Base-by-base conservation (phyloP, 2,113 vertebrate species). In the Ploceus nigricollis region DNA sequence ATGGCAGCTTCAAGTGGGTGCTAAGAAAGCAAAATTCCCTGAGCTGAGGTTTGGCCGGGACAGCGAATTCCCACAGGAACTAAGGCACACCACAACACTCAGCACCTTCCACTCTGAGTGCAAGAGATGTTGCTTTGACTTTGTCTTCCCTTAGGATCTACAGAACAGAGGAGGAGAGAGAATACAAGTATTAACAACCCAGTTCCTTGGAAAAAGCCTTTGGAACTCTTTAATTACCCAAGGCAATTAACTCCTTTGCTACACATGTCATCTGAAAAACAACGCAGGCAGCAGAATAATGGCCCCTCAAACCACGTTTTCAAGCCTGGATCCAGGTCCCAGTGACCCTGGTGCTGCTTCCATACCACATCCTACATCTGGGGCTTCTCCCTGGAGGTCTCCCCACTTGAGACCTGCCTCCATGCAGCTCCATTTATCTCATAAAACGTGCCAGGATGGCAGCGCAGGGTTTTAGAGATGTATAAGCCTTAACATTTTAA, bases 401-500 rank as follows among this genome's bases (percentile, higher is more conserved):
- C 44, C n/a, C 27, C 5, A 1, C 6, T 2, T 24, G 17, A 64
- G 53, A 78, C 79, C 61, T 75, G 25, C 69, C 60, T 71, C 76
- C 39, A 31, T 66, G 21, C 85, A 73, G 50, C 71, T 47, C 75
- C 57, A 11, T 75, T 68, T 83, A 28, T 42, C 88, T 39, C 19
- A 1, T 0, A 10, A 69, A 71, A 39, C 6, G 68, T 82, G 64
- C 96, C 92, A 89, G 90, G 47, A 63, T 77, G 22, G 4, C 87
- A 45, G 47, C 1, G 28, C 92, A 88, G 64, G 66, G 78, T 64
- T 86, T 95, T 94, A 92, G 76, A 84, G 82, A 64, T 82, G 90
- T 53, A 89, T 48, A 92, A 96, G 69, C 92, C 90, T 96, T 96
- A 97, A 96, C 95, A 87, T 92, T 97, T 97, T 96, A 97, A 97